phyloP scores from a whole-genome alignment of 1,140 invertebrate genomes.

The Orius laevigatus region DNA sequence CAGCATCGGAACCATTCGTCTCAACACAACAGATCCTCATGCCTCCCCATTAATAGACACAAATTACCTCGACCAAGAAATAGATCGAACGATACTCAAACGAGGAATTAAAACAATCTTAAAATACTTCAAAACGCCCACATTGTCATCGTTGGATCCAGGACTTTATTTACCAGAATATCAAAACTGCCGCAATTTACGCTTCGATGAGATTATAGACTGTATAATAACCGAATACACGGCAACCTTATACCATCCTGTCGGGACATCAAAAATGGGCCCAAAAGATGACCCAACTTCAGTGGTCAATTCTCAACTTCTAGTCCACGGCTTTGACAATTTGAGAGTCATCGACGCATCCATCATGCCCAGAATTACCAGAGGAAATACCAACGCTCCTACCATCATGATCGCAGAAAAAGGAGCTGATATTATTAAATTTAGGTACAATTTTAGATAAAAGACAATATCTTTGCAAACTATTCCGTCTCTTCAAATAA shows the following conservation, averaged over 20 bases:
- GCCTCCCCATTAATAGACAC: constrained; percentile 52
- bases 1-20: constrained; percentile 34
- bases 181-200: constrained; percentile 7
- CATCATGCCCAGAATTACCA: constrained; percentile 58
- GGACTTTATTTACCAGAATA: constrained; percentile 26
- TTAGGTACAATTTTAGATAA: constrained; percentile 22
- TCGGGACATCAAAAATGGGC: constrained; percentile 66
- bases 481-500: too few relatives aligned
- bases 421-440: constrained; percentile 57
- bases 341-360: constrained; percentile 57
- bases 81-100: constrained; percentile 30
- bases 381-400: constrained; percentile 60
- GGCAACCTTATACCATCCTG: constrained; percentile 48
- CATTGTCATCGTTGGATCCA: constrained; percentile 27
- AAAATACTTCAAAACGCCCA: constrained; percentile 25
- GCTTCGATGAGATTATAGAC: constrained; percentile 41
- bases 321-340: constrained; percentile 51
- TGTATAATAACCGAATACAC: constrained; percentile 44
- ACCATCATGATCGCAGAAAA: constrained; percentile 64
- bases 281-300: constrained; percentile 47
- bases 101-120: constrained; percentile 29
- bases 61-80: constrained; percentile 39
- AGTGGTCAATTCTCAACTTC: constrained; percentile 59
- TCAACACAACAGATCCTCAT: constrained; percentile 39
- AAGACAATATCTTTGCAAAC: too few relatives aligned